Evolutionary conservation across 1,140 invertebrate species (phyloP), one percentile per base, ranked within the genome.

Genomic region (Pachyrhynchus sulphureomaculatus): DNA sequence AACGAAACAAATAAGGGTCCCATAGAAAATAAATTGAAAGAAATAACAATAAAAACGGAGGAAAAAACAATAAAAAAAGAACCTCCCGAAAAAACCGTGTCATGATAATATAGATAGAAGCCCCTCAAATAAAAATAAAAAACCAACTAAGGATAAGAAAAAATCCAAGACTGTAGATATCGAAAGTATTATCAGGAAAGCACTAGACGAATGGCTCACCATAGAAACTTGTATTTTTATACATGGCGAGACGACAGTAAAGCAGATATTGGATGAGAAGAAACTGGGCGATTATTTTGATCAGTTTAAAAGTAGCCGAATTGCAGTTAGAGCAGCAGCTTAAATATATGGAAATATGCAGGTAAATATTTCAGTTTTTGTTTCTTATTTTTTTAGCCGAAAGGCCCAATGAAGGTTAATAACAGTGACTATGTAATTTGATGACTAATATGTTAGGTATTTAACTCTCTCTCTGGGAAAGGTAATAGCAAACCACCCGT

Each of bases 161-260:
- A 34, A 12, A 18, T 54, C 36, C 8, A 62, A 63, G 48, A 18
- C 23, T 13, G 79, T 60, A 49, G n/a, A 39, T 5, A 54, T 66
- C 24, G 66, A 69, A 60, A 47, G 17, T 12, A 18, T 52, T 64
- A 76, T 84, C 29, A 81, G 81, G 69, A 80, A 81, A 70, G 79
- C 77, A 70, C 60, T 85, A 18, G 73, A 78, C 12, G 80, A 84
- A 71, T 85, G 83, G 84, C 77, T 84, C 58, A 82, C 79, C n/a
- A 63, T 84, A 17, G 83, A 85, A 48, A 80, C 82, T 2, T 69
- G 82, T 51, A 67, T 82, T 6, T 81, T 81, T 65, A 59, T 85
- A 49, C 80, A 81, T 73, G 82, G 83, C 2, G 81, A 84, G 70
- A 73, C 76, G 29, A 80, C 75, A 74, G 75, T 84, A 4, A 82